phyloP scores from a whole-genome alignment of 2,888 invertebrate genomes.

The Caenorhabditis sp. region DNA sequence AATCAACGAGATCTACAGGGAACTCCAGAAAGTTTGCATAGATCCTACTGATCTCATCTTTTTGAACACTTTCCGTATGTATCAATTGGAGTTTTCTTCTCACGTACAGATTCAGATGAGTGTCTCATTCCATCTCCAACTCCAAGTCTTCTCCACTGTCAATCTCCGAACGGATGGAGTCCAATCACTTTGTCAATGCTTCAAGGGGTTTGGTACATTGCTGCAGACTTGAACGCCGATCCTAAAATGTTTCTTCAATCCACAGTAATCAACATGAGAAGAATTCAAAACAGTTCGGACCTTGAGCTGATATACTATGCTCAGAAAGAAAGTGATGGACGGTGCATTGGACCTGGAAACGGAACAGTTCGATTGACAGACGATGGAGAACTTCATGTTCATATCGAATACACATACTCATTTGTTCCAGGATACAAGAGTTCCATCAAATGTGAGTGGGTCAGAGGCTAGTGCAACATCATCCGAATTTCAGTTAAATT shows the following conservation, averaged over 20 bases:
- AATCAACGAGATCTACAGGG: constrained; percentile 72
- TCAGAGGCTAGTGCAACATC: neutral
- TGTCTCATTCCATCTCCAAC: constrained; percentile 63
- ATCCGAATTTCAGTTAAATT: constrained; percentile 62
- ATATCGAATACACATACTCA: constrained; percentile 70
- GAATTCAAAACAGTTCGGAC: constrained; percentile 52
- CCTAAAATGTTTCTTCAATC: constrained; percentile 75
- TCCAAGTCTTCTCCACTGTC: constrained; percentile 45
- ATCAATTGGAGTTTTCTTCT: no score
- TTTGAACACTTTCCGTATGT: constrained; percentile 76
- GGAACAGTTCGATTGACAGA: constrained; percentile 64
- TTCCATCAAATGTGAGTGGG: constrained; percentile 32
- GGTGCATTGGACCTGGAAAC: constrained; percentile 71
- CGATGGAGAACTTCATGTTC: constrained; percentile 67
- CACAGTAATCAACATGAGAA: constrained; percentile 70
- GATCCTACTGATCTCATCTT: constrained; percentile 78
- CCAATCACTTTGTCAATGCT: constrained; percentile 69
- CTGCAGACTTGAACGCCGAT: constrained; percentile 74
- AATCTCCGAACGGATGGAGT: constrained; percentile 64
- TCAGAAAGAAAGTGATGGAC: constrained; percentile 71
- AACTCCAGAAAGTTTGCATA: constrained; percentile 74
- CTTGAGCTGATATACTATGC: constrained; percentile 71
- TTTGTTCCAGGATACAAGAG: constrained; percentile 58
- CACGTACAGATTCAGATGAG: constrained; percentile 61
- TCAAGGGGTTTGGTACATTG: constrained; percentile 72